Conservation (phyloP, 37 sponge, comb jelly and placozoan species). For the Amphimedon queenslandica region DNA sequence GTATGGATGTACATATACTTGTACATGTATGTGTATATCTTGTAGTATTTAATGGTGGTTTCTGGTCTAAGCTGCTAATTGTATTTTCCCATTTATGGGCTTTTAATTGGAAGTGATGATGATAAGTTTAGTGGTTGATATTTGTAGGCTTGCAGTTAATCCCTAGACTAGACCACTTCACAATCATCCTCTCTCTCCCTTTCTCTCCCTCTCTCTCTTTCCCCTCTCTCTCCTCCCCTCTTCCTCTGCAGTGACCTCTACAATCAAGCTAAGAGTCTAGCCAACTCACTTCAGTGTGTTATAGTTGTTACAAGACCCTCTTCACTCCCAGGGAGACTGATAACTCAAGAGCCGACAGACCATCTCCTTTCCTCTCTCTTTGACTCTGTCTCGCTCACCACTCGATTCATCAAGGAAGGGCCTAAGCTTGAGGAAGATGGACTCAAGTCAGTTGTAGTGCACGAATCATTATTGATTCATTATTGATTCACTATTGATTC, state of each 20-base stretch:
- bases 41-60: not conserved
- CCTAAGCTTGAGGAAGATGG: slow-evolving; percentile 8
- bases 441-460: slow-evolving; percentile 50
- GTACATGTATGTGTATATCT: slow-evolving; percentile 8
- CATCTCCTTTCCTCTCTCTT: slow-evolving; percentile 21
- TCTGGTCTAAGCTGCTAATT: too few relatives aligned
- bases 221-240: not conserved
- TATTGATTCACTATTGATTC: too few relatives aligned
- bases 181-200: too few relatives aligned
- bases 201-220: not conserved
- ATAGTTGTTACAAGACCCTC: slow-evolving; percentile 15
- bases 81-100: too few relatives aligned
- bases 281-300: slow-evolving; percentile 25
- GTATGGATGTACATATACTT: not conserved
- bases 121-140: too few relatives aligned
- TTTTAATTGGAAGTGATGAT: too few relatives aligned
- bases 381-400: slow-evolving; percentile 4
- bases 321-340: slow-evolving; percentile 30
- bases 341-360: slow-evolving; percentile 6
- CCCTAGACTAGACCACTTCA: too few relatives aligned
- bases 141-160: too few relatives aligned
- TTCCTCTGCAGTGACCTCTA: slow-evolving; percentile 14
- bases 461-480: too few relatives aligned
- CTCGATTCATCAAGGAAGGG: slow-evolving; percentile 1
- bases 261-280: slow-evolving; percentile 18